A percentile compares a stretch with the other conserved stretches of the same genome.
These are phyloP conservation scores for Mesoligia furuncula DNA, from an alignment of 2,888 invertebrate species.

Conservation along the genomic window DNA sequence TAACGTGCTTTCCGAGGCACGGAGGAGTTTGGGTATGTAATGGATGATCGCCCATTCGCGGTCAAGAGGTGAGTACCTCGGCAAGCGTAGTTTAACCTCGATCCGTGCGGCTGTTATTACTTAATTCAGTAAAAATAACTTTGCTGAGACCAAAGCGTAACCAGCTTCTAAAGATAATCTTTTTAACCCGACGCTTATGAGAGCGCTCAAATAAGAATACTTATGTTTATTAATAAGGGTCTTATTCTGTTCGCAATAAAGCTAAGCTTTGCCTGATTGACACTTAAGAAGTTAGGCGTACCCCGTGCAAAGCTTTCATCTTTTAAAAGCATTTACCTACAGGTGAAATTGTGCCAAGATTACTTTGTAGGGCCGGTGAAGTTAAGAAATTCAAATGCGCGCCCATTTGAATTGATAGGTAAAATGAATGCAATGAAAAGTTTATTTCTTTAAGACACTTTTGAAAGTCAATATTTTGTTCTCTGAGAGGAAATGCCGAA, in stretches of 20 bases:
- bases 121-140: background rate
- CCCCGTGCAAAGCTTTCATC: background rate
- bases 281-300: constrained; percentile 13
- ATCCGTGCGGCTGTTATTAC: background rate
- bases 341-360: constrained; percentile 12
- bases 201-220: background rate
- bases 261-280: background rate
- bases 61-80: background rate
- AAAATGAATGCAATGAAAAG: background rate
- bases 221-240: background rate
- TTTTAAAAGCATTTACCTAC: constrained; percentile 25
- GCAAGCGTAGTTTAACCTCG: background rate
- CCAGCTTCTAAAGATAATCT: background rate
- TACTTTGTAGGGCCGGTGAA: background rate
- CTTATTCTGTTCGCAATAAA: background rate
- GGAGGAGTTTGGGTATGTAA: background rate
- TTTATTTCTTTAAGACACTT: background rate
- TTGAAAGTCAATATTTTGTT: too few relatives aligned
- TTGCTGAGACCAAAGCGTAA: background rate
- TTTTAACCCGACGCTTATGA: background rate
- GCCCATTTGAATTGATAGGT: too few relatives aligned
- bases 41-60: background rate
- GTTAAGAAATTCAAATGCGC: constrained; percentile 2
- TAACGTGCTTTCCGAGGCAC: background rate
- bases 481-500: too few relatives aligned